phyloP scores from a whole-genome alignment of 2,888 invertebrate genomes.

The Conops quadrifasciatus region DNA sequence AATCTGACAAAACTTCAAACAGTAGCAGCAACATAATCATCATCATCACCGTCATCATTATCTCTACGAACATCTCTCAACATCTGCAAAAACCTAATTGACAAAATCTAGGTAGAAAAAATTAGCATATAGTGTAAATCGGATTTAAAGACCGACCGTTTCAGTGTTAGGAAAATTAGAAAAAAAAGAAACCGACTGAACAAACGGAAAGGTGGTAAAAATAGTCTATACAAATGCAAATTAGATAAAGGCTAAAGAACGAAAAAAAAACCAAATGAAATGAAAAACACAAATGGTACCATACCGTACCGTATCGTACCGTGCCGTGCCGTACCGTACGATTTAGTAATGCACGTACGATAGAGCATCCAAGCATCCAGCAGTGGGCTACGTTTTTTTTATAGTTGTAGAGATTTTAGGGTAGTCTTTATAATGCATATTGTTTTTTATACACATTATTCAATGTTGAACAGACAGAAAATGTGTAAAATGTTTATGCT shows the following conservation, averaged over 20 bases:
- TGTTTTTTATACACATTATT: too few species aligned
- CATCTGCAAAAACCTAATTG: slow-evolving; percentile 19
- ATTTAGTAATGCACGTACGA: not conserved
- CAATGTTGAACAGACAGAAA: too few species aligned
- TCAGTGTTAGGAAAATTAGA: slow-evolving; percentile 35
- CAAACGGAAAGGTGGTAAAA: slow-evolving; percentile 55
- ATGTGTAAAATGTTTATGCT: too few species aligned
- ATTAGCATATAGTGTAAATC: slow-evolving; percentile 20
- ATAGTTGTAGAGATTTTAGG: too few species aligned
- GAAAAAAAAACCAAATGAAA: slow-evolving; percentile 40
- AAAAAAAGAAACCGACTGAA: slow-evolving; percentile 46
- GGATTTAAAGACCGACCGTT: slow-evolving; percentile 1
- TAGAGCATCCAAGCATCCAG: not conserved
- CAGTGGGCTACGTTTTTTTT: too few species aligned
- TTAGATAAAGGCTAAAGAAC: slow-evolving; percentile 39
- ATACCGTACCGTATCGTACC: not conserved
- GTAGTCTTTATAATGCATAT: too few species aligned
- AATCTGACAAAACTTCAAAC: not conserved
- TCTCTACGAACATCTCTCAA: slow-evolving; percentile 3
- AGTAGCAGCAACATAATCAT: not conserved
- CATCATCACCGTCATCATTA: slow-evolving; percentile 9
- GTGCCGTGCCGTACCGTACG: not conserved
- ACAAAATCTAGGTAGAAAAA: slow-evolving; percentile 16
- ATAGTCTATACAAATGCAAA: slow-evolving; percentile 56
- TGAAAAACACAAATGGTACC: not conserved